A percentile compares a stretch with the other conserved stretches of the same genome.
phyloP scores from a whole-genome alignment of 1,140 invertebrate species.

The Eriocheir sinensis region DNA sequence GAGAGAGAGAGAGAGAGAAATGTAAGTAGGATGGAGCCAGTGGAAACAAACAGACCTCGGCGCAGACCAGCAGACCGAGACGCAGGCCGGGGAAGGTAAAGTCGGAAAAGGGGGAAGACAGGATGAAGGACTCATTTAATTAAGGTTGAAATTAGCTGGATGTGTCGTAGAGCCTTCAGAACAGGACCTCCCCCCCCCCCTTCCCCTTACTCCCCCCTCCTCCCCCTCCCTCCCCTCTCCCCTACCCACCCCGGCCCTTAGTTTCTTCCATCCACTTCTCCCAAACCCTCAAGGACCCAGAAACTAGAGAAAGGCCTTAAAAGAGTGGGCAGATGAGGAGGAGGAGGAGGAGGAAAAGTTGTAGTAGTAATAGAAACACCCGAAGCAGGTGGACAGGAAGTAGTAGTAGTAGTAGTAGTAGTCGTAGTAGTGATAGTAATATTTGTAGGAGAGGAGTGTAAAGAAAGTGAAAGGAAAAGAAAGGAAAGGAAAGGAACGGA shows the following conservation, averaged over 20 bases:
- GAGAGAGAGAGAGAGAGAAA: neutral
- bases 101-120: neutral
- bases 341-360: neutral
- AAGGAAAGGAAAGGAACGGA: neutral
- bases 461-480: neutral
- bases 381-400: neutral
- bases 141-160: neutral
- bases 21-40: no score
- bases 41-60: neutral
- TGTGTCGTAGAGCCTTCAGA: neutral
- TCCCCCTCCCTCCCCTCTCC: neutral
- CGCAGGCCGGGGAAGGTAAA: neutral
- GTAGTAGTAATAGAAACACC: neutral
- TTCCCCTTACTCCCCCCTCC: neutral
- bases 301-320: neutral
- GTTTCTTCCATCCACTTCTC: neutral
- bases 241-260: neutral
- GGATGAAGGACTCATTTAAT: slow-evolving; percentile 10
- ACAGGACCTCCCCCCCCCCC: neutral
- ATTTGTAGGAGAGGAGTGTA: neutral
- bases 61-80: neutral
- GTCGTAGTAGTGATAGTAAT: neutral
- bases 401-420: neutral
- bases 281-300: neutral
- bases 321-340: neutral